These are phyloP conservation scores for Imbricaverruca yamaguchii DNA, from an alignment of 2,888 invertebrate genomes.

Conservation along the genomic window DNA sequence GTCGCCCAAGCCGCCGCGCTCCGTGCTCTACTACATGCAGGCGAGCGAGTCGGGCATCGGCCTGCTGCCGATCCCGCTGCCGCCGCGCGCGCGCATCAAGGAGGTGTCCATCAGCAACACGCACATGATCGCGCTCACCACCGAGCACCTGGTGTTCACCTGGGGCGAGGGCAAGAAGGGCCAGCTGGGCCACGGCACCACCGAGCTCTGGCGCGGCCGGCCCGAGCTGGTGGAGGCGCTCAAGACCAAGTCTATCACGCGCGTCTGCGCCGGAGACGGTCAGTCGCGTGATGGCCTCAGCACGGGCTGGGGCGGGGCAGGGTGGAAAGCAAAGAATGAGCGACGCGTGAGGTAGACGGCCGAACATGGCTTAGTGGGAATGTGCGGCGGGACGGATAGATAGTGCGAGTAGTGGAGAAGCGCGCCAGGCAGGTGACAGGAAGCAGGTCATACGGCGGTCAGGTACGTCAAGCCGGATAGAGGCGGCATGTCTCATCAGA, in stretches of 20 bases:
- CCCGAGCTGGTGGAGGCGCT: constrained; percentile 55
- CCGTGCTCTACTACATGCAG: constrained; percentile 52
- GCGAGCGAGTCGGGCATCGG: constrained; percentile 48
- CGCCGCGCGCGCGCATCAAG: constrained; percentile 44
- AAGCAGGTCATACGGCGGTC: too few species aligned
- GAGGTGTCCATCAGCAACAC: constrained; percentile 51
- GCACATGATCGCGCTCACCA: constrained; percentile 52
- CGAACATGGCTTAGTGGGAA: too few species aligned
- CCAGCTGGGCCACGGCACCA: constrained; percentile 53
- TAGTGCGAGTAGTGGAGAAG: too few species aligned
- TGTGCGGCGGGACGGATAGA: too few species aligned
- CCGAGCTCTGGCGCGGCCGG: constrained; percentile 48
- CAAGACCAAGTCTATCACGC: constrained; percentile 52
- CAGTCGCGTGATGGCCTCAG: constrained; percentile 22
- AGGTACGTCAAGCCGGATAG: too few species aligned
- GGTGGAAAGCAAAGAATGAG: not conserved
- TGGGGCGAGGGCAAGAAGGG: constrained; percentile 62
- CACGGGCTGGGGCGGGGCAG: not conserved
- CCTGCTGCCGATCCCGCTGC: constrained; percentile 50
- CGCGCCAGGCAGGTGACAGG: too few species aligned
- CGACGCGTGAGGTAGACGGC: too few species aligned
- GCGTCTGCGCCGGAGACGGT: constrained; percentile 38
- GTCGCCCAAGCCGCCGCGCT: constrained; percentile 37
- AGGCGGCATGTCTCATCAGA: too few species aligned
- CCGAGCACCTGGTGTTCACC: constrained; percentile 55